phyloP scores from a whole-genome alignment of 2,113 vertebrate genomes.

The Empidonax alnorum region DNA sequence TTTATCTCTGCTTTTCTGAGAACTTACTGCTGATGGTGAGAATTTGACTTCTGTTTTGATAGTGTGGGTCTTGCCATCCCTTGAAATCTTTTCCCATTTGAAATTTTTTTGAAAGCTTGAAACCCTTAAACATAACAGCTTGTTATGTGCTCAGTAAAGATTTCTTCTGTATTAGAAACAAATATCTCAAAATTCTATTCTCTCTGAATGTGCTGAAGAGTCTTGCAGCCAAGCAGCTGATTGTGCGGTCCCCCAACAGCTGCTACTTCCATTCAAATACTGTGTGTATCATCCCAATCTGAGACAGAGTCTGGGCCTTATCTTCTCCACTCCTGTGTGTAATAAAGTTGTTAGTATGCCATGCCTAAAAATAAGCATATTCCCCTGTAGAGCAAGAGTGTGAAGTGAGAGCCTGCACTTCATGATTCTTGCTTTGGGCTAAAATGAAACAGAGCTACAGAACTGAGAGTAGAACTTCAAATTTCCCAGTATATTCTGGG shows the following conservation, averaged over 20 bases:
- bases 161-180: not conserved
- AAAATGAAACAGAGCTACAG: not conserved
- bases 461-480: constrained; percentile 14
- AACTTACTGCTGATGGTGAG: not conserved
- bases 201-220: not conserved
- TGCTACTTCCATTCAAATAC: not conserved
- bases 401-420: not conserved
- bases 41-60: not conserved
- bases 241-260: not conserved
- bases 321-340: not conserved
- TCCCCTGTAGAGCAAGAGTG: not conserved
- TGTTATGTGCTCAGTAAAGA: not conserved
- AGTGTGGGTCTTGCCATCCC: not conserved
- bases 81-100: not conserved
- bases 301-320: not conserved
- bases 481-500: constrained; percentile 48
- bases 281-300: fast-evolving
- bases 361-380: not conserved
- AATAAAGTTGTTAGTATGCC: not conserved
- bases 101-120: not conserved
- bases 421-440: not conserved
- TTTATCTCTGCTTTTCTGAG: not conserved
- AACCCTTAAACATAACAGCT: not conserved
- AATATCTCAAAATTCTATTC: not conserved
- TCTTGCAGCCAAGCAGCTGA: not conserved